A percentile compares a stretch with the other conserved stretches of the same genome.
phyloP scores from a whole-genome alignment of 2,797 vertebrate genomes.

The Chelidonichthys spinosus region DNA sequence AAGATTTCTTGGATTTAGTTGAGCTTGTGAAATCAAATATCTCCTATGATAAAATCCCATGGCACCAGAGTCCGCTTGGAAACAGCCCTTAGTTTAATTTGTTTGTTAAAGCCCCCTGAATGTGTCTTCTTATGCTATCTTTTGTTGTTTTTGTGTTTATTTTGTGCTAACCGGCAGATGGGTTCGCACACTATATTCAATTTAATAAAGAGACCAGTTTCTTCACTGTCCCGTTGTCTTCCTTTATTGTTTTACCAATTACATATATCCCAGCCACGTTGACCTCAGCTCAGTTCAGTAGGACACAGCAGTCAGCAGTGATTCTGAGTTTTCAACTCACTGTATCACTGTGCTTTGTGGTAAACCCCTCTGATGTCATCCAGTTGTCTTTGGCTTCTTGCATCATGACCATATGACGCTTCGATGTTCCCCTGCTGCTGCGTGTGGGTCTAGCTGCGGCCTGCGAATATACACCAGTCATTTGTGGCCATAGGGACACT shows the following conservation, averaged over 20 bases:
- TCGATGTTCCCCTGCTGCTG: slow-evolving; percentile 30
- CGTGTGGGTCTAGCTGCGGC: slow-evolving; percentile 41
- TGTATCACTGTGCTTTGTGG: slow-evolving; percentile 40
- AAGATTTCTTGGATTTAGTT: neutral
- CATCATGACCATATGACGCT: slow-evolving; percentile 47
- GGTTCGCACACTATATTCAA: neutral
- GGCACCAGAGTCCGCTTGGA: neutral
- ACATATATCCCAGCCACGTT: slow-evolving; percentile 8
- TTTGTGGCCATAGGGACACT: slow-evolving; percentile 58
- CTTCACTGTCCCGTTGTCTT: neutral
- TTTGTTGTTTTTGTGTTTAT: neutral
- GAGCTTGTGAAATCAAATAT: neutral
- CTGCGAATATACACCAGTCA: slow-evolving; percentile 50
- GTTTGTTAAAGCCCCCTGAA: neutral
- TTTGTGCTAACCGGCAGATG: slow-evolving; percentile 1
- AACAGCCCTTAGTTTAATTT: neutral
- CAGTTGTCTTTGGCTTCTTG: slow-evolving; percentile 49
- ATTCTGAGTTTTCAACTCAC: slow-evolving; percentile 18
- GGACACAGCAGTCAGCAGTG: slow-evolving; percentile 14
- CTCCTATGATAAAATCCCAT: neutral
- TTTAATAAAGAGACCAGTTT: neutral
- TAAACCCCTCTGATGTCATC: slow-evolving; percentile 60
- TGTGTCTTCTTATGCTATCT: neutral
- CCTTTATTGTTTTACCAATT: slow-evolving; percentile 9
- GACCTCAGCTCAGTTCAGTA: slow-evolving; percentile 11